A percentile compares a stretch with the other conserved stretches of the same genome.
These are phyloP conservation scores for Craterocephalus amniculus DNA, from an alignment of 2,797 vertebrate species.

Conservation along the genomic window DNA sequence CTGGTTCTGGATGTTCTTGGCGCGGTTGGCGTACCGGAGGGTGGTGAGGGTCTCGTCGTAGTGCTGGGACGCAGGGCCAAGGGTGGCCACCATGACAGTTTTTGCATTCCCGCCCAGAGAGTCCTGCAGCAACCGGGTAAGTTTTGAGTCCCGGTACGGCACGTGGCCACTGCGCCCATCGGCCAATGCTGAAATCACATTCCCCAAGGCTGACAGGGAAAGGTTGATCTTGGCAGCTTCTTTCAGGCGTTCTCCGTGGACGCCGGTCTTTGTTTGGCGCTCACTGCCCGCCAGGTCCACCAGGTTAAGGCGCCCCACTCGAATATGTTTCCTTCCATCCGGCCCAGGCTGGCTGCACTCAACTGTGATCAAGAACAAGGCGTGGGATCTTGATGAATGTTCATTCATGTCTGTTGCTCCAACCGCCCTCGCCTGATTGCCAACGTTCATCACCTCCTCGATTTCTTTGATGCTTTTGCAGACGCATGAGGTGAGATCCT, in stretches of 20 bases:
- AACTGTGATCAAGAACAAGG: constrained; percentile 95
- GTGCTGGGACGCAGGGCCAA: constrained; percentile 91
- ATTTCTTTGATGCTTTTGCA: constrained; percentile 98
- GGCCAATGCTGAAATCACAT: constrained; percentile 93
- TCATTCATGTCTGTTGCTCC: constrained; percentile 97
- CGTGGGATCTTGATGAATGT: constrained; percentile 93
- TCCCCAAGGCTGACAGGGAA: constrained; percentile 93
- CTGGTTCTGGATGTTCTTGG: constrained; percentile 98
- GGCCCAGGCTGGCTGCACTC: constrained; percentile 93
- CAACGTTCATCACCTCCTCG: constrained; percentile 95
- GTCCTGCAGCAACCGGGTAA: constrained; percentile 95
- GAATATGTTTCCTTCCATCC: constrained; percentile 93
- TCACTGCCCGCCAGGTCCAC: constrained; percentile 96
- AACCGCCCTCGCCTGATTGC: constrained; percentile 91
- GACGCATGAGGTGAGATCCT: constrained; percentile 94
- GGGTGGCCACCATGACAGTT: constrained; percentile 96
- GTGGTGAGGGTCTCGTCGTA: constrained; percentile 96
- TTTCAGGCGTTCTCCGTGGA: constrained; percentile 91
- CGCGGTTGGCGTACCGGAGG: constrained; percentile 93
- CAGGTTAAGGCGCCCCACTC: constrained; percentile 95
- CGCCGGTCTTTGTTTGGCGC: constrained; percentile 90
- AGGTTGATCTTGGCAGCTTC: constrained; percentile 98
- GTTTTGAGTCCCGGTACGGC: constrained; percentile 97
- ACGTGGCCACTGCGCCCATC: constrained; percentile 93
- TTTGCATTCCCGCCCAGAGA: constrained; percentile 96